Base-by-base conservation (phyloP, 2,797 vertebrate species). In the Cirrhinus mrigala region DNA sequence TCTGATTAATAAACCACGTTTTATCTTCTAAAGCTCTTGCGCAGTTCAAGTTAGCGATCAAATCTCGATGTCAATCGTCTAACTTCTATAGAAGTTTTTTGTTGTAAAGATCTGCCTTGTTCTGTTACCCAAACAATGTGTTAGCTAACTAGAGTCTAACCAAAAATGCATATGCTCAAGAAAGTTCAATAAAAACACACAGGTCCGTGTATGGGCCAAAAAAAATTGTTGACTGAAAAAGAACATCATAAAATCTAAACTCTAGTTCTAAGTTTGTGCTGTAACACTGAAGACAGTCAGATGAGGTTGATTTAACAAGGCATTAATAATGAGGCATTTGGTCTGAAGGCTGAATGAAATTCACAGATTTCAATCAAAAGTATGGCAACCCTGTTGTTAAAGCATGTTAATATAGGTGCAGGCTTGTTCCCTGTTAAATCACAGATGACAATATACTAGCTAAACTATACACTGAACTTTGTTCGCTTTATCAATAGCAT, bases 331-430 rank as follows among this genome's bases (percentile, higher is more conserved):
- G 27, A 80, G 37, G 66, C 84, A 54, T 80, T 80, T 64, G 77
- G 69, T 80, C 78, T 74, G 44, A 85, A 81, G 54, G 69, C 68
- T 74, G 40, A 64, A 64, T 74, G 46, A 79, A 85, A 79, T 84
- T 71, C 75, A 70, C 40, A 33, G 66, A 87, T 82, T 71, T 83
- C 56, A 66, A 56, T 44, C 46, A 16, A 82, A 60, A 24, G 7
- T 62, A 75, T 85, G 58, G 29, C 71, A 81, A 78, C 70, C 62
- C 52, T 69, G 56, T 76, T 46, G 44, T 60, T 46, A 50, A 84
- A 48, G 56, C 68, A 52, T 64, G 29, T 54, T 64, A 83, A 76
- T 14, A 54, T 16, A 66, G 46, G 27, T 40, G 46, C 46, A 64
- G 44, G 85, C 52, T 60, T 84, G 46, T 48, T 75, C 64, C 58